Evolutionary conservation across 1,140 invertebrate genomes (phyloP).

Genomic region (Drosophila pandora): DNA sequence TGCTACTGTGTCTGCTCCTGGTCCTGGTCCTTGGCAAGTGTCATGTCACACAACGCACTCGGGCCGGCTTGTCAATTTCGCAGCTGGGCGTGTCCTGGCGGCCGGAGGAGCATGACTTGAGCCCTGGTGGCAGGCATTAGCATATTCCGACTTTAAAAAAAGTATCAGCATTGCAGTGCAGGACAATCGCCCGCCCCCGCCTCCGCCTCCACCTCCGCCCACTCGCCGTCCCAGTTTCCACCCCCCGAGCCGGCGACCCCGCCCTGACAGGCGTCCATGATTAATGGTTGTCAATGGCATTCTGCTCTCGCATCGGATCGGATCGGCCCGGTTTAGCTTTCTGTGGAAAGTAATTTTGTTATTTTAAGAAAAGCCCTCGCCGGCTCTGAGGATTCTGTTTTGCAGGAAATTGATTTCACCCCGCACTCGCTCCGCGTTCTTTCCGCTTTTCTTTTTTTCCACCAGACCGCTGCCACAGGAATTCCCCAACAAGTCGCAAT

Average conservation of each 20-base stretch:
- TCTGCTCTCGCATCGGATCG: slow-evolving; percentile 45
- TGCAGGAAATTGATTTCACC: slow-evolving; percentile 76
- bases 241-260: slow-evolving; percentile 51
- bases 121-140: slow-evolving; percentile 73
- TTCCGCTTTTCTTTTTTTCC: slow-evolving; percentile 47
- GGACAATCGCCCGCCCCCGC: slow-evolving; percentile 58
- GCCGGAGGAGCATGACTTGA: slow-evolving; percentile 68
- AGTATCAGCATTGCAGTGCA: slow-evolving; percentile 60
- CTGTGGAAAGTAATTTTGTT: slow-evolving; percentile 82
- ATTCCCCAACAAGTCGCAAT: slow-evolving; percentile 72
- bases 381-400: slow-evolving; percentile 54
- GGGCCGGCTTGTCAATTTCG: slow-evolving; percentile 76
- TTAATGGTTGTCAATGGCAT: slow-evolving; percentile 83
- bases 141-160: slow-evolving; percentile 70
- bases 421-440: slow-evolving; percentile 22
- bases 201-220: slow-evolving; percentile 3
- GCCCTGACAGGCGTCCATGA: slow-evolving; percentile 83
- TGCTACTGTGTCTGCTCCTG: slow-evolving; percentile 14
- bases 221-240: neutral
- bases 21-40: slow-evolving; percentile 61
- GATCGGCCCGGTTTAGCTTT: slow-evolving; percentile 25
- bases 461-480: slow-evolving; percentile 72
- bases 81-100: slow-evolving; percentile 66
- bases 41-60: slow-evolving; percentile 79
- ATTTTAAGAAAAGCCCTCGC: slow-evolving; percentile 77